These are phyloP conservation scores for Podotricha telesiphe DNA, from an alignment of 2,888 invertebrate genomes.

Conservation along the genomic window DNA sequence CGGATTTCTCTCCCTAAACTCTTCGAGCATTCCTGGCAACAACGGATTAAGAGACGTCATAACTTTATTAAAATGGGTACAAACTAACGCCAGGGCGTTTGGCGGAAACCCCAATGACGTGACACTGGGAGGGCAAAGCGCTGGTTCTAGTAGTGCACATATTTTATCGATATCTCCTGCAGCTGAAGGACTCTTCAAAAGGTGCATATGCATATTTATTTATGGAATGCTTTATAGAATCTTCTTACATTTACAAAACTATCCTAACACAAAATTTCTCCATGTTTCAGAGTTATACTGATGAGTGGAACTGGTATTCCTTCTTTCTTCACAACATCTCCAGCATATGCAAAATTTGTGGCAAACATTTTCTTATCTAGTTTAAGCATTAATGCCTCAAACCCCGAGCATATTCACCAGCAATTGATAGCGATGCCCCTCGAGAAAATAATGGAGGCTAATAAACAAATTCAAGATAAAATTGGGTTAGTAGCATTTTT, in stretches of 20 bases:
- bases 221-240: not conserved
- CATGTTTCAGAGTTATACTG: slow-evolving; percentile 62
- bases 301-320: slow-evolving; percentile 68
- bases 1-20: slow-evolving; percentile 72
- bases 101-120: slow-evolving; percentile 72
- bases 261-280: not conserved
- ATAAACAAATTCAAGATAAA: slow-evolving; percentile 55
- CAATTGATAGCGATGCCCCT: slow-evolving; percentile 60
- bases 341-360: slow-evolving; percentile 56
- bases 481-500: slow-evolving; percentile 62
- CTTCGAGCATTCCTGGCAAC: slow-evolving; percentile 71
- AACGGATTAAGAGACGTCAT: slow-evolving; percentile 73
- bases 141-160: slow-evolving; percentile 66
- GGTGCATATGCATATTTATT: slow-evolving; percentile 49
- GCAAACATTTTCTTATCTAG: slow-evolving; percentile 58
- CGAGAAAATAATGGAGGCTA: slow-evolving; percentile 60
- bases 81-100: slow-evolving; percentile 62
- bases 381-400: slow-evolving; percentile 71
- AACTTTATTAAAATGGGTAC: slow-evolving; percentile 72
- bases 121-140: slow-evolving; percentile 75
- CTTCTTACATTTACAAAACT: not conserved
- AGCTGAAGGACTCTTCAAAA: slow-evolving; percentile 63
- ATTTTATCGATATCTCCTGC: slow-evolving; percentile 64
- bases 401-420: slow-evolving; percentile 59
- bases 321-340: slow-evolving; percentile 61